Conservation (phyloP, 2,888 invertebrate genomes). For the Ennomos fuscantarius region DNA sequence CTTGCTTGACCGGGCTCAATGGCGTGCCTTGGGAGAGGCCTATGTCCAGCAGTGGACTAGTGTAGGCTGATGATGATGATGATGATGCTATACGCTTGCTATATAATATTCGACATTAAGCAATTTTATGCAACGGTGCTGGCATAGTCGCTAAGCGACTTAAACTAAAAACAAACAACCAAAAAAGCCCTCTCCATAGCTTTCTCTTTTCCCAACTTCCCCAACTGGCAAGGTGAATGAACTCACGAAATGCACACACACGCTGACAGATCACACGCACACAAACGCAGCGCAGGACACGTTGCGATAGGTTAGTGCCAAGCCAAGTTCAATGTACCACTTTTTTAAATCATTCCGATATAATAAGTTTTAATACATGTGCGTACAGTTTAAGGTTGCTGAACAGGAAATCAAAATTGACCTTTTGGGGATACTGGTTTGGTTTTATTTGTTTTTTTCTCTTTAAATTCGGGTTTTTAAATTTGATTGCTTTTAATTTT, state of each 20-base stretch:
- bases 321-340: constrained; percentile 59
- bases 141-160: no score
- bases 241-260: constrained; percentile 82
- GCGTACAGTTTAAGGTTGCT: constrained; percentile 16
- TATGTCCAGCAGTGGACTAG: no score
- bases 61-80: no score
- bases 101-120: no score
- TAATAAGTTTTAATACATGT: constrained; percentile 5
- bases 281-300: constrained; percentile 58
- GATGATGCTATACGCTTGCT: no score
- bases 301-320: constrained; percentile 75
- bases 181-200: constrained; percentile 49
- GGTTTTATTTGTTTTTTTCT: constrained; percentile 9
- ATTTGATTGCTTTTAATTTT: neutral
- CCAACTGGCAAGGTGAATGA: constrained; percentile 83
- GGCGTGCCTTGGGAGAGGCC: no score
- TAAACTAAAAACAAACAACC: no score
- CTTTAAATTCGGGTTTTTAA: constrained; percentile 8
- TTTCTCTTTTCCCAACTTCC: constrained; percentile 73
- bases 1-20: no score
- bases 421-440: constrained; percentile 17
- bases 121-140: no score
- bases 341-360: constrained; percentile 41
- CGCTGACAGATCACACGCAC: constrained; percentile 49
- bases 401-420: constrained; percentile 24